phyloP scores from a whole-genome alignment of 2,888 invertebrate genomes.

The Campoletis raptor region DNA sequence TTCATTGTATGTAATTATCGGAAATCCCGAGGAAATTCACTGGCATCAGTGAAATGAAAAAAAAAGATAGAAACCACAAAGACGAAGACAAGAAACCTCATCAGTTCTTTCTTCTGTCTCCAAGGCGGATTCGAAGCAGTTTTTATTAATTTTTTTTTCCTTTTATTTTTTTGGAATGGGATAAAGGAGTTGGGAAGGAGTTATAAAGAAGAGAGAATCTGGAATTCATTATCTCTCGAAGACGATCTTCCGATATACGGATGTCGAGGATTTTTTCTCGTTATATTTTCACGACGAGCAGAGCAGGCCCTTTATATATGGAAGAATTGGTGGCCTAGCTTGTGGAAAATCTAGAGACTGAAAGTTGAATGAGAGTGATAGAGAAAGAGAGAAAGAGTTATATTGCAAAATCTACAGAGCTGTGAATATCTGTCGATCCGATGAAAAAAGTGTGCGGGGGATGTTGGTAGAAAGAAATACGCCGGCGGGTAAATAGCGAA shows the following conservation, averaged over 20 bases:
- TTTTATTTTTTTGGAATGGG: constrained; percentile 33
- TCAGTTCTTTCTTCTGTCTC: constrained; percentile 35
- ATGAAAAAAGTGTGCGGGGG: constrained; percentile 24
- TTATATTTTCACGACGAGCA: constrained; percentile 62
- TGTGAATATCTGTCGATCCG: constrained; percentile 39
- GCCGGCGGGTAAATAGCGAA: constrained; percentile 53
- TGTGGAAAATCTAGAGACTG: constrained; percentile 46
- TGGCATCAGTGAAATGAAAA: constrained; percentile 28
- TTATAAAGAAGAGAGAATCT: constrained; percentile 47
- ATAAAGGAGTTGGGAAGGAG: constrained; percentile 20
- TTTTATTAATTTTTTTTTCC: constrained; percentile 46
- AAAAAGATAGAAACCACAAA: not conserved
- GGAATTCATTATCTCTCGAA: constrained; percentile 61
- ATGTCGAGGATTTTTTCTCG: constrained; percentile 59
- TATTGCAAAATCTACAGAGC: constrained; percentile 70
- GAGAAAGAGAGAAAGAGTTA: constrained; percentile 23
- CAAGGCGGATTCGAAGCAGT: constrained; percentile 29
- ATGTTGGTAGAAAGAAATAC: constrained; percentile 55
- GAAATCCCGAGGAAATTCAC: constrained; percentile 54
- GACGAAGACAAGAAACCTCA: constrained; percentile 42
- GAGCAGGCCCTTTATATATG: constrained; percentile 43
- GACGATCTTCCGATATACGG: constrained; percentile 52
- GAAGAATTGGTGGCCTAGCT: constrained; percentile 65
- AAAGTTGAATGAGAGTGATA: constrained; percentile 28
- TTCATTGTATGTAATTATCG: constrained; percentile 60